A percentile compares a stretch with the other conserved stretches of the same genome.
Conservation (phyloP, 2,888 invertebrate genomes). For the Margaritifera margaritifera region DNA sequence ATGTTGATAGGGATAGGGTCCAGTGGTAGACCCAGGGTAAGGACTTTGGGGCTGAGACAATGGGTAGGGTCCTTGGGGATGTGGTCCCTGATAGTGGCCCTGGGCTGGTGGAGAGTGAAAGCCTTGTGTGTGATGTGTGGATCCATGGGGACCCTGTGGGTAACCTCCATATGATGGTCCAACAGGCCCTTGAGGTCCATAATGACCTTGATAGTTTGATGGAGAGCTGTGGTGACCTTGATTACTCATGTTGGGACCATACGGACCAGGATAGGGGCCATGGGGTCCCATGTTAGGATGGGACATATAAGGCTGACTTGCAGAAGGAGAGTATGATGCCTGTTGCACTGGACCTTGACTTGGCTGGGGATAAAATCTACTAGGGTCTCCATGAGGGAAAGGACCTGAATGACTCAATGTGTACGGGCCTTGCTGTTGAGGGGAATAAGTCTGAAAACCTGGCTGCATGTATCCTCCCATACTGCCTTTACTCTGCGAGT, state of each 20-base stretch:
- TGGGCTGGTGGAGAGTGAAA: conserved; percentile 11
- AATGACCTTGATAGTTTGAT: conserved; percentile 5
- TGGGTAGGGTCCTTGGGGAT: conserved; percentile 10
- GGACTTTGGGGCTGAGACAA: not conserved
- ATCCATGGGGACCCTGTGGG: conserved; percentile 14
- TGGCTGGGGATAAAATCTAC: not conserved
- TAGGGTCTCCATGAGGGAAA: conserved; percentile 3
- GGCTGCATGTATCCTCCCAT: conserved; percentile 14
- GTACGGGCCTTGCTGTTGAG: conserved; percentile 7
- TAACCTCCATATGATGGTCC: not conserved
- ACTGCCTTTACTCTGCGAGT: conserved; percentile 8
- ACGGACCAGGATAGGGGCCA: not conserved
- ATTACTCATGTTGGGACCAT: not conserved
- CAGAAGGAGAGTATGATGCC: not conserved
- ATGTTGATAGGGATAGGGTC: conserved; percentile 16
- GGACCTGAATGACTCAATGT: conserved; percentile 12
- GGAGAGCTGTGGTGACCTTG: conserved; percentile 1
- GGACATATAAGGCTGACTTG: conserved; percentile 1
- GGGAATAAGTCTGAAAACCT: conserved; percentile 17
- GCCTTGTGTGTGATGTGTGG: conserved; percentile 10
- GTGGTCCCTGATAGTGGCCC: conserved; percentile 16
- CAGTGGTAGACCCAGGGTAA: not conserved
- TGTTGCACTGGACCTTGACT: not conserved
- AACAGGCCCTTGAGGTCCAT: conserved; percentile 15
- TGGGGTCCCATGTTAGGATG: not conserved